These are phyloP conservation scores for Reticulitermes lucifugus DNA, from an alignment of 2,888 invertebrate species.

Conservation along the genomic window DNA sequence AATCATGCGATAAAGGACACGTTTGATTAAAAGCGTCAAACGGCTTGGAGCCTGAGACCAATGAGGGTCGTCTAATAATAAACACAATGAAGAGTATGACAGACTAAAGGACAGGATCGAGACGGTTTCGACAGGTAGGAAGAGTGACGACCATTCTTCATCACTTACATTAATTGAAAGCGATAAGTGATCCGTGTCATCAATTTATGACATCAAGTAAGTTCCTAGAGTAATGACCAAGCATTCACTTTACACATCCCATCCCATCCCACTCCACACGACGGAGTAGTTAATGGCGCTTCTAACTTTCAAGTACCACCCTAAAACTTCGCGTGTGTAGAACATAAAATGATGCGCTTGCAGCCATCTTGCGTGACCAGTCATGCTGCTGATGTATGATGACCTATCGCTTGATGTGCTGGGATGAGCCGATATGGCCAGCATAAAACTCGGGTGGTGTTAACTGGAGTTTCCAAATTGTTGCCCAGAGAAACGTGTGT, in stretches of 20 bases:
- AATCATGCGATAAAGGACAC: neutral
- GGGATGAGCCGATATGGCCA: neutral
- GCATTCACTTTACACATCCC: neutral
- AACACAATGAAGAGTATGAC: neutral
- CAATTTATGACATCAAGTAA: slow-evolving; percentile 1
- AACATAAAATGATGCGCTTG: slow-evolving; percentile 11
- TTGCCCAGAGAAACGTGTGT: neutral
- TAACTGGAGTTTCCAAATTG: neutral
- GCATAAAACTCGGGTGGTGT: neutral
- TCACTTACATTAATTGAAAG: neutral
- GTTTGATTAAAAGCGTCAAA: neutral
- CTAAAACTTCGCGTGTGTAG: slow-evolving; percentile 10
- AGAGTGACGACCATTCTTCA: slow-evolving; percentile 2
- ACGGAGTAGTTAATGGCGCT: neutral
- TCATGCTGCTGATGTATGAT: slow-evolving; percentile 7
- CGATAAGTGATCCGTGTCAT: slow-evolving; percentile 5
- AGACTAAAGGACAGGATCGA: neutral
- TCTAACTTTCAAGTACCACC: slow-evolving; percentile 21
- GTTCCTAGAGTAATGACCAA: neutral
- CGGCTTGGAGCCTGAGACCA: neutral
- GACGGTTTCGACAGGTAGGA: neutral
- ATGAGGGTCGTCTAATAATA: neutral
- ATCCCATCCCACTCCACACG: too few species aligned
- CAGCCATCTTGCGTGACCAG: slow-evolving; percentile 27
- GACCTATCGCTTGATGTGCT: neutral